Percentiles rank a stretch among this genome's conserved stretches.
Conservation (phyloP, 1,140 invertebrate genomes). For the Potamilus streckersoni region DNA sequence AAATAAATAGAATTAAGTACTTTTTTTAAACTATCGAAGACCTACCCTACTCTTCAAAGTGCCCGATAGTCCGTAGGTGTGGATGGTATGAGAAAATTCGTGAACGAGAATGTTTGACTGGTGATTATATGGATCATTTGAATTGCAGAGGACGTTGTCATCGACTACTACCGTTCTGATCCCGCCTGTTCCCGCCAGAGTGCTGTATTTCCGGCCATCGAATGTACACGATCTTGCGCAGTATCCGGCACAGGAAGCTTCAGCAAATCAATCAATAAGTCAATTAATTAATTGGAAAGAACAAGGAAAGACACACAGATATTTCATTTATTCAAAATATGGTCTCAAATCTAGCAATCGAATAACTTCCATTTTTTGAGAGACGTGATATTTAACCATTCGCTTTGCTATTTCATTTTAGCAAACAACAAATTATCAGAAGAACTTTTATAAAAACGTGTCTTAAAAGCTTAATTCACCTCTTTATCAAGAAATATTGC, state of each 20-base stretch:
- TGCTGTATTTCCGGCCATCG: conserved; percentile 50
- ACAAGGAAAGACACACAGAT: too few species aligned
- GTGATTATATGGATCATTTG: conserved; percentile 48
- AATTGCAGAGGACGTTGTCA: conserved; percentile 52
- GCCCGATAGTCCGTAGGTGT: conserved; percentile 32
- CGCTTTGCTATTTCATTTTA: too few species aligned
- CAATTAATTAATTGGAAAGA: too few species aligned
- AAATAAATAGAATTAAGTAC: too few species aligned
- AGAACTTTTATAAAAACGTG: too few species aligned
- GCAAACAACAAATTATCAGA: too few species aligned
- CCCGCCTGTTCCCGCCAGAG: conserved; percentile 42
- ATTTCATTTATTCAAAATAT: too few species aligned
- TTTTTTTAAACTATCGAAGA: neutral
- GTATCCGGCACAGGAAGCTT: conserved; percentile 42
- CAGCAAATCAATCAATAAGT: neutral
- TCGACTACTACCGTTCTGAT: conserved; percentile 35
- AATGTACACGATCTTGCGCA: conserved; percentile 50
- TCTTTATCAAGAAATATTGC: too few species aligned
- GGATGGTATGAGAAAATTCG: conserved; percentile 54
- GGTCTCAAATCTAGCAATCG: too few species aligned
- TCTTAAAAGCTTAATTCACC: too few species aligned
- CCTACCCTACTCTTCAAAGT: conserved; percentile 31
- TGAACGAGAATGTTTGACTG: conserved; percentile 50
- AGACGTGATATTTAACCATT: too few species aligned
- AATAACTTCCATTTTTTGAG: too few species aligned